These are phyloP conservation scores for Graphium colonna DNA, from an alignment of 2,888 invertebrate genomes.

Conservation along the genomic window DNA sequence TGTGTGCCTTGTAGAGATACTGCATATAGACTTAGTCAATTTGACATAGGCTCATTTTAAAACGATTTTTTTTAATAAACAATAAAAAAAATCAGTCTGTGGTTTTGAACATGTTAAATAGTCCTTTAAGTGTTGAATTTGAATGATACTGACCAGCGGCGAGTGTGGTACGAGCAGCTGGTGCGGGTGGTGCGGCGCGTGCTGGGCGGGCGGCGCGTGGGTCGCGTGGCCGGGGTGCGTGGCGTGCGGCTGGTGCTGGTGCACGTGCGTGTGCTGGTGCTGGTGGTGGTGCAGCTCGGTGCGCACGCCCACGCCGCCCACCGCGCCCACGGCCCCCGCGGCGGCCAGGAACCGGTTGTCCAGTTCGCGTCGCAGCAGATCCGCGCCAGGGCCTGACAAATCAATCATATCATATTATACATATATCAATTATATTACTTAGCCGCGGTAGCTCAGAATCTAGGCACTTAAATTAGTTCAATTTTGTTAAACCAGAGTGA, in stretches of 20 bases:
- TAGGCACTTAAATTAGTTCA: too few relatives aligned
- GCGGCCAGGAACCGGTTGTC: slow-evolving; percentile 95
- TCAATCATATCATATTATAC: too few relatives aligned
- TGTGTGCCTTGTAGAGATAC: too few relatives aligned
- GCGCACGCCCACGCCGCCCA: slow-evolving; percentile 85
- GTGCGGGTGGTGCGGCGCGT: slow-evolving; percentile 49
- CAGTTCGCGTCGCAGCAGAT: slow-evolving; percentile 92
- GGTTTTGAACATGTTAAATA: too few relatives aligned
- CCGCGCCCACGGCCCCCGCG: slow-evolving; percentile 84
- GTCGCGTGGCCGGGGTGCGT: slow-evolving; percentile 85
- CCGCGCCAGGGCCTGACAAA: slow-evolving; percentile 83
- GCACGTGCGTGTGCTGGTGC: slow-evolving; percentile 95
- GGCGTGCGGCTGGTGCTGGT: slow-evolving; percentile 88
- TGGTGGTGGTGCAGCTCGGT: slow-evolving; percentile 96
- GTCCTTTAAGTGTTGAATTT: too few relatives aligned
- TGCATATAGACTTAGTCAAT: too few relatives aligned
- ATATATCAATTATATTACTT: too few relatives aligned
- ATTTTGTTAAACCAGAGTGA: too few relatives aligned
- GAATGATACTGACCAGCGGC: slow-evolving; percentile 83
- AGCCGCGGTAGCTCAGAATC: too few relatives aligned
- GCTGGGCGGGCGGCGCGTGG: slow-evolving; percentile 62
- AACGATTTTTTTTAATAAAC: too few relatives aligned
- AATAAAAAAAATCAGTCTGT: too few relatives aligned
- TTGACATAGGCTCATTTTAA: too few relatives aligned
- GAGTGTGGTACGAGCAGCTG: slow-evolving; percentile 50